These are phyloP conservation scores for Scelioninae gen. 1 DNA, from an alignment of 2,888 invertebrate species.

Conservation along the genomic window DNA sequence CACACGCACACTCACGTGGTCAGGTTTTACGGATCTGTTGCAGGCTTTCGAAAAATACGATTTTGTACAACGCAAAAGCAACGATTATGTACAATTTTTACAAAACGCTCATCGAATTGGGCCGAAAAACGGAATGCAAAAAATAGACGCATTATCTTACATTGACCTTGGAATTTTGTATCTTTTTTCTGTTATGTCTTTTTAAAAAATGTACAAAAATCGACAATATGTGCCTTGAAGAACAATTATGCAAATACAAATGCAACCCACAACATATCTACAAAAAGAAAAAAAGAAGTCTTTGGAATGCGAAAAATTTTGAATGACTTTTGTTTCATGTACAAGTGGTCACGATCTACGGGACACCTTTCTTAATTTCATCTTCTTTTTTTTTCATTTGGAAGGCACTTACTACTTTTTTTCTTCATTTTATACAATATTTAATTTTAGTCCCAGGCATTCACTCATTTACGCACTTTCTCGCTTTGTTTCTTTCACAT, in stretches of 20 bases:
- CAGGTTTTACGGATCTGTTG: constrained; percentile 72
- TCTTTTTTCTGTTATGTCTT: constrained; percentile 8
- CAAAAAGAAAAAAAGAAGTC: constrained; percentile 65
- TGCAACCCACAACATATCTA: constrained; percentile 68
- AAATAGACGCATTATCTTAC: constrained; percentile 50
- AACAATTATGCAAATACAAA: constrained; percentile 35
- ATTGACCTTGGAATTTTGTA: constrained; percentile 38
- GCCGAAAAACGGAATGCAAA: constrained; percentile 53
- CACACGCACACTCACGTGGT: constrained; percentile 67
- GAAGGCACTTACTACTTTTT: constrained; percentile 93
- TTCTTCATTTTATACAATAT: constrained; percentile 87
- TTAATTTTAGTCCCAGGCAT: constrained; percentile 77
- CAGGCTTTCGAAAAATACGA: constrained; percentile 67
- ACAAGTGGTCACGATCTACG: constrained; percentile 85
- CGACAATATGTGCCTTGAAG: constrained; percentile 58
- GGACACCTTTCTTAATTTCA: constrained; percentile 81
- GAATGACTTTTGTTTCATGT: constrained; percentile 81
- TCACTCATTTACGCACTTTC: constrained; percentile 69
- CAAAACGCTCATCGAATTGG: constrained; percentile 57
- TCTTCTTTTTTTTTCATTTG: constrained; percentile 85
- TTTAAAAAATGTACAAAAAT: constrained; percentile 53
- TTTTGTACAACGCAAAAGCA: constrained; percentile 63
- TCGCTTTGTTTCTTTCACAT: constrained; percentile 48
- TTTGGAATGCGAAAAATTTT: constrained; percentile 79
- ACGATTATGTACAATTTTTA: constrained; percentile 67